Evolutionary conservation across 2,797 vertebrate species (phyloP), one percentile per base, ranked within the genome.

Genomic region (Tadarida brasiliensis): DNA sequence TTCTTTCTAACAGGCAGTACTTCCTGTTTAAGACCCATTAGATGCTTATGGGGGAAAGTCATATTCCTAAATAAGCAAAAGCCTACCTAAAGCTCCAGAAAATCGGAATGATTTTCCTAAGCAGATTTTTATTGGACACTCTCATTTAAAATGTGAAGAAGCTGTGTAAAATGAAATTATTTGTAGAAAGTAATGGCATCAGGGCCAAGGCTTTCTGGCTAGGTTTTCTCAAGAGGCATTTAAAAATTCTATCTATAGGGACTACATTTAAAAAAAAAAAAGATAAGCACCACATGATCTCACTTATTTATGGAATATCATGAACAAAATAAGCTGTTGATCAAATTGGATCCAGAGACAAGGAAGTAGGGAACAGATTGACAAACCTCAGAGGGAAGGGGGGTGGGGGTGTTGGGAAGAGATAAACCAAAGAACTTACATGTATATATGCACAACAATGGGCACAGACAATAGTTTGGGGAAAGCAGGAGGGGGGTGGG

Each of bases 1-100:
- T 92, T 94, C 47, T 93, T 95, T 85, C 94, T 76, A 93, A 95
- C 33, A 91, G 35, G 78, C 86, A 96, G 87, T 77, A 91, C 65
- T 97, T 96, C 92, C 97, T 83, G n/a, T 94, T 83, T 85, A 67
- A 96, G 92, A 96, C 35, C 39, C 67, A 91, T 95, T 91, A 73
- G 92, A 96, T 44, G 68, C 77, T 92, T 94, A 74, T 47, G 35
- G 68, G 83, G 67, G 22, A 10, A 47, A 78, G 39, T 65, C 77
- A 86, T 87, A 95, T 94, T 89, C 76, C 56, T 87, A 92, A 91
- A 68, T 30, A 92, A 95, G 65, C 71, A 90, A 96, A 96, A 90
- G 61, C 59, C 54, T 57, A 49, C 59, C 74, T 90, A 94, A 90
- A 83, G 74, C 90, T 93, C 82, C 47, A 87, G 76, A 95, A 96